Base-by-base conservation (phyloP, 2,113 vertebrate species). In the Mystacornis crossleyi region DNA sequence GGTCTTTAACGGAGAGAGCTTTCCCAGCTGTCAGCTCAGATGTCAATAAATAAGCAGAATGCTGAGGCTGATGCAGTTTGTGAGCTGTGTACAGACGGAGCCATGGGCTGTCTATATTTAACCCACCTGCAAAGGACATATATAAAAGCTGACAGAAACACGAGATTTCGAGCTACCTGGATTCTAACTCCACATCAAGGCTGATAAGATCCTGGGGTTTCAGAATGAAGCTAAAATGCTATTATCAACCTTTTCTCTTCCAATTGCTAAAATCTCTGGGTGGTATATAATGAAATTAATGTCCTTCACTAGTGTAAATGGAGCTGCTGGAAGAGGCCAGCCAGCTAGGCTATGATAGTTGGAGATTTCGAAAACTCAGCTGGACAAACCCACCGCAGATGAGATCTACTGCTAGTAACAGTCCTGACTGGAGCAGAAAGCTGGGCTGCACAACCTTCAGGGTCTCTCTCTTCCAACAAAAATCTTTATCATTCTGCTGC, bases 31-130 rank as follows among this genome's bases (percentile, higher is more conserved):
- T 98, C 78, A 99, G 95, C 81, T 99, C 97, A 0, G 94, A 84
- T 15, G 95, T 97, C 54, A 99, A 87, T 48, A 98, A 98, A 54
- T 98, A 96, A 18, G 92, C 88, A 84, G 98, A 97, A 28, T 33
- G 94, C 43, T 98, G 98, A 45, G 98, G 97, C 87, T 98, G 98
- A 74, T 97, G 97, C 53, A 99, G 95, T 81, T 97, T 98, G 94
- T 98, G 98, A 71, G 97, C 74, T 5, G 84, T 90, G 54, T 98
- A 97, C 64, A 99, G 57, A 84, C 98, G 98, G 21, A 99, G 95
- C 99, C 99, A 99, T 0, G 99, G 99, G 5, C 98, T 98, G 90
- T 99, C 98, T 97, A 99, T 95, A 81, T 97, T 99, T 84, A 99
- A 97, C 8, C 94, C 96, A 43, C 98, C 99, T 99, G 93, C 21